These are phyloP conservation scores for Hesperophylax magnus DNA, from an alignment of 1,140 invertebrate genomes.

Conservation along the genomic window DNA sequence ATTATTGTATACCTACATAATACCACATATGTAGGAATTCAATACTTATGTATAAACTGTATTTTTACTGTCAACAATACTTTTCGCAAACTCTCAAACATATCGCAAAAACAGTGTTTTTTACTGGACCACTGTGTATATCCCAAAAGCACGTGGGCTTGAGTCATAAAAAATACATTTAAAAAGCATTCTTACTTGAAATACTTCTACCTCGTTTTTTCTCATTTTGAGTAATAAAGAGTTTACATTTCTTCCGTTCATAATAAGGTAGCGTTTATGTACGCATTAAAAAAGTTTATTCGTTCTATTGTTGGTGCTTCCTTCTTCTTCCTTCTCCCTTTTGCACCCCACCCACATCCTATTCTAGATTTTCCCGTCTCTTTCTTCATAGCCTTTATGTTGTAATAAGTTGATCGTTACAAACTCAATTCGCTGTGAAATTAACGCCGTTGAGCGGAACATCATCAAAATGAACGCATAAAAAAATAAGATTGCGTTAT, in stretches of 20 bases:
- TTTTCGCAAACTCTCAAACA: no score
- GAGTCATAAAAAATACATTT: no score
- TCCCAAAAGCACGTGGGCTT: no score
- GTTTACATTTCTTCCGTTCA: not conserved
- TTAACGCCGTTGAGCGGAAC: slow-evolving; percentile 33
- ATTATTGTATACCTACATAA: no score
- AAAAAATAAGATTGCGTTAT: slow-evolving; percentile 32
- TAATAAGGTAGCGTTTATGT: slow-evolving; percentile 20
- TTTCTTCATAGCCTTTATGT: slow-evolving; percentile 24
- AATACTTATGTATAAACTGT: no score
- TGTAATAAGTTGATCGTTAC: slow-evolving; percentile 25
- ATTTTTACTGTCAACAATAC: no score
- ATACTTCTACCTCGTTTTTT: no score
- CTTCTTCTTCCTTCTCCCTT: not conserved
- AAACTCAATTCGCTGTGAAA: slow-evolving; percentile 39
- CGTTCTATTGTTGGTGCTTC: not conserved
- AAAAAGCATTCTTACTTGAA: no score
- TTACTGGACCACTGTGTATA: no score
- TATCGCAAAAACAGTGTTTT: no score
- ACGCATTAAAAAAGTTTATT: slow-evolving; percentile 20
- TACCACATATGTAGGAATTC: no score
- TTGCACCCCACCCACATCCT: not conserved
- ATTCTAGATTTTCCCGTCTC: not conserved
- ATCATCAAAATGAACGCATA: slow-evolving; percentile 30
- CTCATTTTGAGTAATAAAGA: not conserved